These are phyloP conservation scores for Chromis chromis DNA, from an alignment of 2,797 vertebrate species.

Conservation along the genomic window DNA sequence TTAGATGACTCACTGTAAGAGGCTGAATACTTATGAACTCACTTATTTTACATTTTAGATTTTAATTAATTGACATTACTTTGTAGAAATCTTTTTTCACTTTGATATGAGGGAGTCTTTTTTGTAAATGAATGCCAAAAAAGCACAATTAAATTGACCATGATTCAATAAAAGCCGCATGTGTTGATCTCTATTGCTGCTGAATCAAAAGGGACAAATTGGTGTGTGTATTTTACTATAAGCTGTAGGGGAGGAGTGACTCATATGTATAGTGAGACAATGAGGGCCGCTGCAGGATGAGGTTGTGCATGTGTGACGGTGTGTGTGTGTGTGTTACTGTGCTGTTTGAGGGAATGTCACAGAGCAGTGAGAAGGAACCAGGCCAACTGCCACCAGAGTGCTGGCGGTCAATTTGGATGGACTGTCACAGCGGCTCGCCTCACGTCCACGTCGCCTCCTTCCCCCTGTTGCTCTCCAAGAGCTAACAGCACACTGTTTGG, in stretches of 20 bases:
- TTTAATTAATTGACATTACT: no score
- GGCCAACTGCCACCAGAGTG: slow-evolving; percentile 82
- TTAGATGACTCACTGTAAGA: no score
- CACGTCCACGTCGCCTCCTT: slow-evolving; percentile 56
- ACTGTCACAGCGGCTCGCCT: slow-evolving; percentile 74
- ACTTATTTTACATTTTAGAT: no score
- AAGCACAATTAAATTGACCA: no score
- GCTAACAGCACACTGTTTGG: slow-evolving; percentile 56
- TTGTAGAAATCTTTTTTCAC: no score
- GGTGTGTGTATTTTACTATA: slow-evolving; percentile 20
- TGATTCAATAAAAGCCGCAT: slow-evolving; percentile 2
- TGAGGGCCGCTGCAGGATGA: slow-evolving; percentile 55
- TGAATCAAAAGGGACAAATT: slow-evolving; percentile 46
- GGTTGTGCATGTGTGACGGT: slow-evolving; percentile 33
- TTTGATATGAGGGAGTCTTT: no score
- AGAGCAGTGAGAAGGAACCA: slow-evolving; percentile 77
- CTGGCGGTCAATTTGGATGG: slow-evolving; percentile 78
- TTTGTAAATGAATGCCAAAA: no score
- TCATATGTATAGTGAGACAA: slow-evolving; percentile 70
- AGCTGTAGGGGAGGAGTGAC: slow-evolving; percentile 60
- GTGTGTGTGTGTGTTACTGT: slow-evolving; percentile 41
- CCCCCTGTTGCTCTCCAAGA: slow-evolving; percentile 66
- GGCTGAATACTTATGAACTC: no score
- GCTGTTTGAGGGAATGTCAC: slow-evolving; percentile 78
- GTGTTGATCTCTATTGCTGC: slow-evolving; percentile 45